Conservation (phyloP, 2,797 vertebrate genomes). For the Falco rusticolus region DNA sequence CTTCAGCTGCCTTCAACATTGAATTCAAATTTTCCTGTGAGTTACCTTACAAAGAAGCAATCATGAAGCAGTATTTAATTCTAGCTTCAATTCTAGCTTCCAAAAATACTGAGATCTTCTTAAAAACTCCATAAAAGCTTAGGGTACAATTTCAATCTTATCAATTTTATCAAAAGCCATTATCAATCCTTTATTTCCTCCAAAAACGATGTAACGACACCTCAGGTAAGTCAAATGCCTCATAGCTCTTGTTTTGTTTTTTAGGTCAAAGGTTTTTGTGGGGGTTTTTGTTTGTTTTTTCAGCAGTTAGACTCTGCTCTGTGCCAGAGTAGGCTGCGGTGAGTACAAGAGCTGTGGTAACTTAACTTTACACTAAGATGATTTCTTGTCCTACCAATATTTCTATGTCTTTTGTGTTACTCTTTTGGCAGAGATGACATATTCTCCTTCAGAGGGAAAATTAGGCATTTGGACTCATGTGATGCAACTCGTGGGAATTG, state of each 20-base stretch:
- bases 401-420: background rate
- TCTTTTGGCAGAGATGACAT: background rate
- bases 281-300: background rate
- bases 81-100: background rate
- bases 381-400: background rate
- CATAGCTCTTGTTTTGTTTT: background rate
- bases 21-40: background rate
- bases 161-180: background rate
- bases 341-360: background rate
- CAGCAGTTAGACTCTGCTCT: background rate
- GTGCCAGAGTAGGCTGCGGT: too few species aligned
- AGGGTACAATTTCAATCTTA: background rate
- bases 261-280: fast-evolving
- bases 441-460: background rate
- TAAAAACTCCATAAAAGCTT: background rate
- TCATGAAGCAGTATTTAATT: background rate
- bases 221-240: background rate
- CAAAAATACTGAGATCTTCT: background rate
- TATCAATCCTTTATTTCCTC: background rate
- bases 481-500: background rate
- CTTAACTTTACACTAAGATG: background rate
- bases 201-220: background rate
- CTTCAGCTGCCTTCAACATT: background rate
- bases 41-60: background rate
- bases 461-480: background rate